Evolutionary conservation across 2,113 vertebrate genomes (phyloP).

Genomic region (Odocoileus hemionus): DNA sequence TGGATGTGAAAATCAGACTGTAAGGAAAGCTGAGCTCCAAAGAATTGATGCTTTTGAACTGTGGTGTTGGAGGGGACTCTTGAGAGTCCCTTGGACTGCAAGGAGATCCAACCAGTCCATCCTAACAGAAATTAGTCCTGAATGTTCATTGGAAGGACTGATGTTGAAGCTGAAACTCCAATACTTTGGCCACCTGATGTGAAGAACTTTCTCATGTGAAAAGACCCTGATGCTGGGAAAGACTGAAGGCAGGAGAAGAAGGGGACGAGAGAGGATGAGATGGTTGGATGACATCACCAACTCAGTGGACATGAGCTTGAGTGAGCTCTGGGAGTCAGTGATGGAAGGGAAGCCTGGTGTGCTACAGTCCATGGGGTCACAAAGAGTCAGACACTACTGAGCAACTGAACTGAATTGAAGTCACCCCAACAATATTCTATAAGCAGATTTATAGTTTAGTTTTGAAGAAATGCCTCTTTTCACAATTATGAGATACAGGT

Average conservation of each 20-base stretch:
- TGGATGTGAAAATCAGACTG: background rate
- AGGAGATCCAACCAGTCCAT: background rate
- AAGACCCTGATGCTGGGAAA: background rate
- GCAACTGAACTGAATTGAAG: background rate
- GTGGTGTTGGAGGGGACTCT: background rate
- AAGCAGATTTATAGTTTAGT: background rate
- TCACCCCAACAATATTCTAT: background rate
- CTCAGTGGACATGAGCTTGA: background rate
- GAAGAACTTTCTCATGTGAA: background rate
- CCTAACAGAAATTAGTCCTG: background rate
- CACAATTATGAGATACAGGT: background rate
- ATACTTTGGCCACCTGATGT: background rate
- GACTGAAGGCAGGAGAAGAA: background rate
- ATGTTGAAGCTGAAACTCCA: background rate
- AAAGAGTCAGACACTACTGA: background rate
- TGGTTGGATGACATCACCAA: background rate
- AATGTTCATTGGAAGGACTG: background rate
- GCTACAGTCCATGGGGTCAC: background rate
- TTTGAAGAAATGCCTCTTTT: conserved; percentile 7
- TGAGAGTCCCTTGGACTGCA: background rate
- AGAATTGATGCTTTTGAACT: background rate
- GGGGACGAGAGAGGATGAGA: background rate
- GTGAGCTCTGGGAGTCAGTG: background rate
- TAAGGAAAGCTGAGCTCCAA: background rate
- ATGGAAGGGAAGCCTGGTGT: background rate